Conservation (phyloP, 2,888 invertebrate genomes). For the Hyposoter didymator region DNA sequence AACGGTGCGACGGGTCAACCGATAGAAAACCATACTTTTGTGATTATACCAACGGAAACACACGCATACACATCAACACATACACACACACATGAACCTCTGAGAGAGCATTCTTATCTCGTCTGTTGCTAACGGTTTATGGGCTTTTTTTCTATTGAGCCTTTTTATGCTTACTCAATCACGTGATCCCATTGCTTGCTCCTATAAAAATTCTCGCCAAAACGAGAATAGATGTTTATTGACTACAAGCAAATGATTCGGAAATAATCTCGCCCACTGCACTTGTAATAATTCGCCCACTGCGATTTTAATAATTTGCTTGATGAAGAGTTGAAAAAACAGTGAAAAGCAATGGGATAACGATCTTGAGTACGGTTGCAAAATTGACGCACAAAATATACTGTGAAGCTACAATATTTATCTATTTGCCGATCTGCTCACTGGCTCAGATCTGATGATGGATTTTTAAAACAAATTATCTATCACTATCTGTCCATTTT, state of each 20-base stretch:
- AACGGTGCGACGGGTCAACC: conserved; percentile 23
- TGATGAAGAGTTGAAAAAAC: background rate
- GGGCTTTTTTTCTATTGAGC: conserved; percentile 49
- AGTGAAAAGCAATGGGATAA: conserved; percentile 43
- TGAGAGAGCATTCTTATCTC: conserved; percentile 67
- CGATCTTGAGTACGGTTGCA: conserved; percentile 43
- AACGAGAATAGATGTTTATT: background rate
- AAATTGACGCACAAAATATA: conserved; percentile 45
- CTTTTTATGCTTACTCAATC: conserved; percentile 61
- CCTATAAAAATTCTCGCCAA: conserved; percentile 6
- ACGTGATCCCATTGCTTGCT: conserved; percentile 61
- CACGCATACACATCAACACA: conserved; percentile 52
- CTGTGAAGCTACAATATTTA: conserved; percentile 22
- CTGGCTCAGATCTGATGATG: conserved; percentile 43
- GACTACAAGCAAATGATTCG: background rate
- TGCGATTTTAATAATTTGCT: background rate
- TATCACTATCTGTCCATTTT: conserved; percentile 38
- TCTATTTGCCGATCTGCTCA: conserved; percentile 47
- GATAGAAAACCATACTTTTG: conserved; percentile 48
- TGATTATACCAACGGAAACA: conserved; percentile 41
- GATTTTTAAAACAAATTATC: conserved; percentile 46
- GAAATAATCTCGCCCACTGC: background rate
- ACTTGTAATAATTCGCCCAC: too few species aligned
- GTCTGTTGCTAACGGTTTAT: conserved; percentile 59
- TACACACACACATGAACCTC: conserved; percentile 50